Percentiles rank a stretch among this genome's conserved stretches.
Conservation (phyloP, 2,888 invertebrate genomes). For the Drosophila incognita region DNA sequence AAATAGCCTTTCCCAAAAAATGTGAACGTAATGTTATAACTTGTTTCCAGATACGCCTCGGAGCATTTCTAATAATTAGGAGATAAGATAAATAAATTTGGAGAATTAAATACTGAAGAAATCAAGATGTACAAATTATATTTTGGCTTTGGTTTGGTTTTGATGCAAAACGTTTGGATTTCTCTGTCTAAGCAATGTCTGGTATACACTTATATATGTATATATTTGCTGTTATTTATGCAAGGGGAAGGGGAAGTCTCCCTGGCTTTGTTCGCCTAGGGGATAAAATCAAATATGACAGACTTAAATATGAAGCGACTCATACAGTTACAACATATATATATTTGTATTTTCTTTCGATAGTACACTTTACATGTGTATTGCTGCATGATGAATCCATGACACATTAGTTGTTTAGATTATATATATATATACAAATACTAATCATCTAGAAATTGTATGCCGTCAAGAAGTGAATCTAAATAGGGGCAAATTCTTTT, state of each 20-base stretch:
- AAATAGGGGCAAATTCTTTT: background rate
- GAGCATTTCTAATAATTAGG: constrained; percentile 14
- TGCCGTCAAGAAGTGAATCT: background rate
- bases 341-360: background rate
- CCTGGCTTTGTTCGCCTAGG: background rate
- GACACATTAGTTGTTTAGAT: background rate
- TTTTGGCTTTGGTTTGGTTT: constrained; percentile 16
- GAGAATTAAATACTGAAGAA: background rate
- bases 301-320: background rate
- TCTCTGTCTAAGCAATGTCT: background rate
- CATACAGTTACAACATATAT: background rate
- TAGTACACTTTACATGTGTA: background rate
- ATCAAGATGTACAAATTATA: background rate
- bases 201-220: background rate
- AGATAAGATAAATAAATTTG: constrained; percentile 5
- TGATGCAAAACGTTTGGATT: constrained; percentile 33
- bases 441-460: background rate
- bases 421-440: background rate
- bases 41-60: background rate
- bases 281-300: background rate
- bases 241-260: no score
- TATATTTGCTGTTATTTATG: no score
- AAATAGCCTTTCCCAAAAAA: no score
- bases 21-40: background rate
- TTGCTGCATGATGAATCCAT: background rate